phyloP scores from a whole-genome alignment of 1,140 invertebrate species.

The Calephelis nemesis region DNA sequence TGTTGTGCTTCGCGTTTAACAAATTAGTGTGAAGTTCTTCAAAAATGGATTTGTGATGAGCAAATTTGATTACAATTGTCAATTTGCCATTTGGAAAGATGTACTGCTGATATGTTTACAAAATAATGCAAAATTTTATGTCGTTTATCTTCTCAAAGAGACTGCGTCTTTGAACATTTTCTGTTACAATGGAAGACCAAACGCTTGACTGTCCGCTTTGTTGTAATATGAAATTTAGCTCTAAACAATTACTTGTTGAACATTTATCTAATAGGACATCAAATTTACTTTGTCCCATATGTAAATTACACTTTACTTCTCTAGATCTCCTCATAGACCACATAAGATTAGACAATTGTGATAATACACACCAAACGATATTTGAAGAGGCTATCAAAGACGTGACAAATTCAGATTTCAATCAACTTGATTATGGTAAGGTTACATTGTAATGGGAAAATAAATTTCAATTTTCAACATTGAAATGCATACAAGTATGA shows the following conservation, averaged over 20 bases:
- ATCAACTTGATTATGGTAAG: conserved; percentile 23
- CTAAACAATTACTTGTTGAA: conserved; percentile 78
- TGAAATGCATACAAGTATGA: too few species aligned
- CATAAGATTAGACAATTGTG: conserved; percentile 62
- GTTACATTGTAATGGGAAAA: neutral
- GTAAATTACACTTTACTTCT: conserved; percentile 76
- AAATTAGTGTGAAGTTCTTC: conserved; percentile 77
- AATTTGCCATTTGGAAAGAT: conserved; percentile 38
- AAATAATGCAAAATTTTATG: conserved; percentile 35
- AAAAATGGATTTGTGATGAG: conserved; percentile 62
- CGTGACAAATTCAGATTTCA: conserved; percentile 14
- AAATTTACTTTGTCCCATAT: conserved; percentile 81
- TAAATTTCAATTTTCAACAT: too few species aligned
- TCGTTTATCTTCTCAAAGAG: conserved; percentile 23
- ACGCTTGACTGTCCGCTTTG: conserved; percentile 82
- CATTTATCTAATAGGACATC: conserved; percentile 81
- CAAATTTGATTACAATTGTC: conserved; percentile 68
- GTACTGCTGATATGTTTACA: conserved; percentile 53
- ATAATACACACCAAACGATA: conserved; percentile 23
- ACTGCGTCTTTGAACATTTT: neutral
- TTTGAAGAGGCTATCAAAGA: conserved; percentile 17
- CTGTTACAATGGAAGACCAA: conserved; percentile 75
- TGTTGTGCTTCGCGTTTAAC: conserved; percentile 38
- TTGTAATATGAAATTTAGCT: conserved; percentile 81
- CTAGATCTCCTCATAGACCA: conserved; percentile 79